Evolutionary conservation across 2,888 invertebrate species (phyloP).

Genomic region (Cantharis rustica): DNA sequence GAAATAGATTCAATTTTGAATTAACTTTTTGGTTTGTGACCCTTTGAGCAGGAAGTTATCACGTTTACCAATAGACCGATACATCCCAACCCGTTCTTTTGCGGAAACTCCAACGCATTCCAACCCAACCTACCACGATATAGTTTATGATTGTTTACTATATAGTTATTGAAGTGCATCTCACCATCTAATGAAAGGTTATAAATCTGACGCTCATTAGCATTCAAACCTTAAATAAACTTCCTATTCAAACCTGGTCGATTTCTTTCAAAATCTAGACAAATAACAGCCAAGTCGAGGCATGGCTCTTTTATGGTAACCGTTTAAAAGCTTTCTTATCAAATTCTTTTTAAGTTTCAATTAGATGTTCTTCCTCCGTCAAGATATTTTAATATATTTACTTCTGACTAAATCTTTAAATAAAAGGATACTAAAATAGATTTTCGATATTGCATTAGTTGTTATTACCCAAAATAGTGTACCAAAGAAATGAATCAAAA

Average conservation of each 20-base stretch:
- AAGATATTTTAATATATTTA: background rate
- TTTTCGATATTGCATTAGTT: background rate
- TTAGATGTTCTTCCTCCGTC: background rate
- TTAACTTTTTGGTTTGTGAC: slow-evolving; percentile 7
- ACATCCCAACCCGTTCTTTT: slow-evolving; percentile 16
- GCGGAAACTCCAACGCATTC: slow-evolving; percentile 30
- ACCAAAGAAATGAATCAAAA: background rate
- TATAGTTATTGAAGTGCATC: background rate
- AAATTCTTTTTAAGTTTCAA: background rate
- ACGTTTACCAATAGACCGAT: slow-evolving; percentile 19
- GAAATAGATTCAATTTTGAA: background rate
- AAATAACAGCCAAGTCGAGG: background rate
- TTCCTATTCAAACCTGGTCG: background rate
- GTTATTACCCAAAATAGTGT: background rate
- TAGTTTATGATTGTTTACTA: slow-evolving; percentile 18
- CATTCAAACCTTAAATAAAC: background rate
- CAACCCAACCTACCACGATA: slow-evolving; percentile 20
- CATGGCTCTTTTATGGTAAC: background rate
- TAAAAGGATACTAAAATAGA: background rate
- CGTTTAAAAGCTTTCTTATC: background rate
- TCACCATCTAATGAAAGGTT: background rate
- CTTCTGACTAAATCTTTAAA: background rate
- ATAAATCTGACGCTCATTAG: background rate
- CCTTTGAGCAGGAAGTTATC: slow-evolving; percentile 20
- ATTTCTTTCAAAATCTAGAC: no score